phyloP scores from a whole-genome alignment of 2,888 invertebrate species.

The Arge pagana region DNA sequence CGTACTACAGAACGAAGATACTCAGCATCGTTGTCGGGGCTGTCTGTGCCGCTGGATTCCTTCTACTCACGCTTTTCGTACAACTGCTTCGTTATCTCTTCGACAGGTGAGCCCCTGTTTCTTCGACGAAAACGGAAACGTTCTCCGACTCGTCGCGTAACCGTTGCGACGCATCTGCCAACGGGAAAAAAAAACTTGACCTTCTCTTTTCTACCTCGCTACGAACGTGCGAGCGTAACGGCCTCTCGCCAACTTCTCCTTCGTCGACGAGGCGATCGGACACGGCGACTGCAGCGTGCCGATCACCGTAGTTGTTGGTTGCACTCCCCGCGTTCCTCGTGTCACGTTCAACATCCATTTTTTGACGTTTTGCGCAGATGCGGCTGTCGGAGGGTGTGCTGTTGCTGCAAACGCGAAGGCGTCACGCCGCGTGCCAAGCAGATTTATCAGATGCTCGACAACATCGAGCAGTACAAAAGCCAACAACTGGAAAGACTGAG shows the following conservation, averaged over 20 bases:
- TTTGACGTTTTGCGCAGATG: slow-evolving; percentile 69
- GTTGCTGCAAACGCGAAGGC: slow-evolving; percentile 73
- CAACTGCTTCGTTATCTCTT: slow-evolving; percentile 76
- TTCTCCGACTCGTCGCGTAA: slow-evolving; percentile 17
- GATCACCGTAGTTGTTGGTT: no score
- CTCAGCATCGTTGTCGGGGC: slow-evolving; percentile 83
- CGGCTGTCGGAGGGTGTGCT: slow-evolving; percentile 73
- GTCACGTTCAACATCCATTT: no score
- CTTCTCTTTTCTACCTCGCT: no score
- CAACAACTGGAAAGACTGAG: slow-evolving; percentile 85
- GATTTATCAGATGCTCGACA: slow-evolving; percentile 86
- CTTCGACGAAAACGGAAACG: no score
- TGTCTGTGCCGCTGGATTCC: slow-evolving; percentile 77
- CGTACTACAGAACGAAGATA: slow-evolving; percentile 82
- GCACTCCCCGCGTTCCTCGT: no score
- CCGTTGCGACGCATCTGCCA: slow-evolving; percentile 28
- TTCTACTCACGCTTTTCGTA: slow-evolving; percentile 77
- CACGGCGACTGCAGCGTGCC: no score
- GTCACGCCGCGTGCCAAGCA: slow-evolving; percentile 80
- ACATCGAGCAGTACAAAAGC: slow-evolving; percentile 87
- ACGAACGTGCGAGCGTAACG: no score
- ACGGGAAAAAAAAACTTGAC: no score
- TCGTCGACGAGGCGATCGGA: no score
- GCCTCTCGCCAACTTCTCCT: no score
- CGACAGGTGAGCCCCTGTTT: slow-evolving; percentile 67